Base-by-base conservation (phyloP, 2,888 invertebrate species). In the Papilio demoleus region DNA sequence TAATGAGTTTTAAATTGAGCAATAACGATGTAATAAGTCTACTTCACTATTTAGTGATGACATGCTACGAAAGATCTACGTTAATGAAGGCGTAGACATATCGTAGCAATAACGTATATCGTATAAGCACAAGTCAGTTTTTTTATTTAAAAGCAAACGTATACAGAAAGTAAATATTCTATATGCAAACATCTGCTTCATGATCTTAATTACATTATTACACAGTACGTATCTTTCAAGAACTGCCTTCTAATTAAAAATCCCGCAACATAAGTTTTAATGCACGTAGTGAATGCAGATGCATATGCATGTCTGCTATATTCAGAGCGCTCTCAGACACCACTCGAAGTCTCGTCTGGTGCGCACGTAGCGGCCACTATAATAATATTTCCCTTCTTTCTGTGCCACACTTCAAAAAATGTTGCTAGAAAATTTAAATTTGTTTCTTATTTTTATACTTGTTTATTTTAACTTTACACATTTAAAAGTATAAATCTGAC, bases 261-360 rank as follows among this genome's bases (percentile, higher is more conserved):
- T 22, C 19, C 47, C 11, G 22, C 22, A 22, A 22, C 19, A 22
- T 11, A 22, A 47, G 11, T 22, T 47, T 19, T 22, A 19, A 47
- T 47, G n/a, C 24, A 60, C 24, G 9, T 14, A 42, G 24, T 45
- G 17, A 24, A 45, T 27, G 31, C 61, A 31, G 42, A 45, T 61
- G 61, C 50, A 50, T 47, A 47, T 50, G 50, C 45, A 61, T 61
- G 17, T 24, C 61, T 61, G 61, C 45, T 61, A 61, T 61, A 61
- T 61, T 61, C 61, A 31, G 45, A 17, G 24, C 61, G 17, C 45
- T 45, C 61, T 61, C 61, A 61, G 61, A 61, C 61, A 45, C 42
- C 61, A 45, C 61, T 61, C 61, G 31, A 61, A 42, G 61, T 27
- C 61, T 31, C 61, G 61, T 61, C 61, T 61, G 61, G 61, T 31